Percentiles rank a stretch among this genome's conserved stretches.
These are phyloP conservation scores for Morelia viridis DNA, from an alignment of 2,797 vertebrate genomes.

Conservation along the genomic window DNA sequence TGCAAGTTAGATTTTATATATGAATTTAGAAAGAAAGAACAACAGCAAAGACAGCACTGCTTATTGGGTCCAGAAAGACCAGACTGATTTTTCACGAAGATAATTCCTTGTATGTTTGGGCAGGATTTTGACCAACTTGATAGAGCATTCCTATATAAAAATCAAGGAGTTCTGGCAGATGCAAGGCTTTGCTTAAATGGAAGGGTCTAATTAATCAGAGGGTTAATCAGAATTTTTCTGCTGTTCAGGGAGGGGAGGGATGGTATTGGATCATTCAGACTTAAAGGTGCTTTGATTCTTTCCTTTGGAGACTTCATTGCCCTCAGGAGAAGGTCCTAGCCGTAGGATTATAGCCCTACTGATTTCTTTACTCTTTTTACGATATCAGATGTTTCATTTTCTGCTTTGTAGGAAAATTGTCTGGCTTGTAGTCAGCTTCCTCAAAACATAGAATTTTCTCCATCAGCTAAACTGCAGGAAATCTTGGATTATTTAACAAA, in stretches of 20 bases:
- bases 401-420: conserved; percentile 82
- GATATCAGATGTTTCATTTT: conserved; percentile 11
- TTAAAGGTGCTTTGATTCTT: background rate
- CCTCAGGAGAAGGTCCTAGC: background rate
- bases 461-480: conserved; percentile 88
- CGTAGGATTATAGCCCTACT: background rate
- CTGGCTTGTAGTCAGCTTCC: conserved; percentile 91
- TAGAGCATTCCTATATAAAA: background rate
- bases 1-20: background rate
- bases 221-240: background rate
- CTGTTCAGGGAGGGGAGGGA: background rate
- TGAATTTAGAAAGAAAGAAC: background rate
- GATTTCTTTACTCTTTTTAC: background rate
- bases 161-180: background rate
- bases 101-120: background rate
- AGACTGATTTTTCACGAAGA: background rate
- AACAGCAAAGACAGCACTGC: background rate
- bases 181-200: background rate
- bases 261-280: background rate
- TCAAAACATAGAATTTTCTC: conserved; percentile 84
- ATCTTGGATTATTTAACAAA: conserved; percentile 88
- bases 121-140: background rate
- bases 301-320: background rate
- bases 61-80: background rate
- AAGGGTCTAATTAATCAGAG: background rate